These are phyloP conservation scores for Diaphora mendica DNA, from an alignment of 2,888 invertebrate species.

Conservation along the genomic window DNA sequence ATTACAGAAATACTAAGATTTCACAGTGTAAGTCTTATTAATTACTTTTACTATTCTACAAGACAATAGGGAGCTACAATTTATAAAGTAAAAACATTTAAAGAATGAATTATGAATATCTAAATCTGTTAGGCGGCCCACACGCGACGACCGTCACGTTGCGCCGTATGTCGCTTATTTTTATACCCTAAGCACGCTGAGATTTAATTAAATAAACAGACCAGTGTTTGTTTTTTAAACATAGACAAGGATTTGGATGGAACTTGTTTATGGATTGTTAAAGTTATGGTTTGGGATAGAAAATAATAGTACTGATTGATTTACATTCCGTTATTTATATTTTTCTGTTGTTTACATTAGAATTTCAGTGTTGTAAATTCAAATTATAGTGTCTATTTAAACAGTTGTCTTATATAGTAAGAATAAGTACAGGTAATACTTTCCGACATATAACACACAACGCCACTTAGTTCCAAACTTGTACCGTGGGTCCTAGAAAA, in stretches of 20 bases:
- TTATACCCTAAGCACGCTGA: slow-evolving; percentile 37
- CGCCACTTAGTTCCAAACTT: too few relatives aligned
- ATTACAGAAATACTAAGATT: not conserved
- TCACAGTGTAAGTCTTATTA: not conserved
- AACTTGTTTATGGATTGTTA: slow-evolving; percentile 13
- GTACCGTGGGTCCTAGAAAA: too few relatives aligned
- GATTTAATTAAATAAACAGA: slow-evolving; percentile 50
- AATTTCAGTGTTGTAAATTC: not conserved
- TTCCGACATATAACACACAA: too few relatives aligned
- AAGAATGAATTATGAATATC: slow-evolving; percentile 34
- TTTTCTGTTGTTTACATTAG: not conserved
- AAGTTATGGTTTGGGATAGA: slow-evolving; percentile 8
- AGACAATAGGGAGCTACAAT: not conserved
- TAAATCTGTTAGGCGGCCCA: slow-evolving; percentile 44
- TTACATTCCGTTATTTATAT: not conserved
- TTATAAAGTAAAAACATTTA: slow-evolving; percentile 4
- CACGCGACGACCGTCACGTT: slow-evolving; percentile 40
- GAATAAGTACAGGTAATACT: too few relatives aligned
- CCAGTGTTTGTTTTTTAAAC: slow-evolving; percentile 32
- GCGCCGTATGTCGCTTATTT: slow-evolving; percentile 41
- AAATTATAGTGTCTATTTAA: not conserved
- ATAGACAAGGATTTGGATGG: slow-evolving; percentile 27
- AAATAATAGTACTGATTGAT: slow-evolving; percentile 7
- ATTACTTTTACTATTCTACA: not conserved
- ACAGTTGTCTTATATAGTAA: not conserved